phyloP scores from a whole-genome alignment of 2,888 invertebrate genomes.

The Drosophila picticornis region DNA sequence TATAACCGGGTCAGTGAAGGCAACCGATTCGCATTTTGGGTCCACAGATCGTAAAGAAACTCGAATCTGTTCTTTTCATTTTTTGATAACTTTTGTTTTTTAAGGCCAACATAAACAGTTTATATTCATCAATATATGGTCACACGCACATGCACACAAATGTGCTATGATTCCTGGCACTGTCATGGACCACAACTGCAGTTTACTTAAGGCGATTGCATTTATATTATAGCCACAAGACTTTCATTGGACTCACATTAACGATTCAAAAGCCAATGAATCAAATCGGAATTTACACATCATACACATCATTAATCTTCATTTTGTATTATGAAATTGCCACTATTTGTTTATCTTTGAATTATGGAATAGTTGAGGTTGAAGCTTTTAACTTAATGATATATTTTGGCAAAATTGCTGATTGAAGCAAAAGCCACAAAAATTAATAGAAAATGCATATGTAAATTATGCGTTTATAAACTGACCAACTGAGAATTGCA shows the following conservation, averaged over 20 bases:
- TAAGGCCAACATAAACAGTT: slow-evolving; percentile 50
- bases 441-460: neutral
- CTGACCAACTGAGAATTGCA: neutral
- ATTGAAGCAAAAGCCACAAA: neutral
- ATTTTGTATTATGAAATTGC: too few species aligned
- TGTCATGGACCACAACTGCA: slow-evolving; percentile 13
- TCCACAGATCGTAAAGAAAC: slow-evolving; percentile 21
- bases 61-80: neutral
- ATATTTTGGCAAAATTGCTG: neutral
- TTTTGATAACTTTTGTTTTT: slow-evolving; percentile 4
- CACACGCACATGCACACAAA: neutral
- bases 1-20: slow-evolving; percentile 63
- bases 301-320: neutral
- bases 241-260: neutral
- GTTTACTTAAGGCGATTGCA: slow-evolving; percentile 7
- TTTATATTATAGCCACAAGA: slow-evolving; percentile 2
- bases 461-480: neutral
- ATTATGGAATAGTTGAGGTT: neutral
- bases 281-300: neutral
- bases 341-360: neutral
- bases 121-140: slow-evolving; percentile 57
- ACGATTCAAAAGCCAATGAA: slow-evolving; percentile 3
- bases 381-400: too few species aligned
- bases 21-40: slow-evolving; percentile 34
- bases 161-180: neutral